Evolutionary conservation across 1,140 invertebrate species (phyloP).

Genomic region (Akabosia matsudoensis): DNA sequence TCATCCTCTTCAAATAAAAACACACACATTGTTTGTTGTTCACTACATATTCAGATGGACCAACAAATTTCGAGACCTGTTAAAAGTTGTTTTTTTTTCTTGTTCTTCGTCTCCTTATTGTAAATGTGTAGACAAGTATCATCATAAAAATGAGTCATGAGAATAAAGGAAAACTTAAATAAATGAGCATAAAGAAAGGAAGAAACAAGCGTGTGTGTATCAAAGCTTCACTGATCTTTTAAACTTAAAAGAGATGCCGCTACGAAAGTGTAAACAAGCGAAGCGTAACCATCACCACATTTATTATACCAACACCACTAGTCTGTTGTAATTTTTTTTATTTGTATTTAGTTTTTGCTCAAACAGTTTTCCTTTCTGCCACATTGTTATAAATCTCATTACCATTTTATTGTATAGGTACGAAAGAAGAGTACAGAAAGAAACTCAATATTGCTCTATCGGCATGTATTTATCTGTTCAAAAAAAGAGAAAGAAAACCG

Average conservation of each 20-base stretch:
- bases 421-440: background rate
- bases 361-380: background rate
- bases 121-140: background rate
- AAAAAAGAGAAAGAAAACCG: too few species aligned
- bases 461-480: background rate
- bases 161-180: background rate
- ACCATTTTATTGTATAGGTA: background rate
- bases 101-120: too few species aligned
- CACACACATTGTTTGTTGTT: too few species aligned
- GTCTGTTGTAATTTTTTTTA: too few species aligned
- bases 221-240: conserved; percentile 21
- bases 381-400: conserved; percentile 4
- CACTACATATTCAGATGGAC: too few species aligned
- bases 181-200: conserved; percentile 1
- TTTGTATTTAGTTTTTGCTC: background rate
- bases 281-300: conserved; percentile 18
- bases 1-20: background rate
- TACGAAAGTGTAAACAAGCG: conserved; percentile 14
- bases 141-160: background rate
- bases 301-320: conserved; percentile 5
- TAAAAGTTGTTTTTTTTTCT: too few species aligned
- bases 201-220: conserved; percentile 4
- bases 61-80: too few species aligned
- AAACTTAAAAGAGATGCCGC: conserved; percentile 14
- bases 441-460: background rate